Base-by-base conservation (phyloP, 1,140 invertebrate genomes). In the Penaeus vannamei region DNA sequence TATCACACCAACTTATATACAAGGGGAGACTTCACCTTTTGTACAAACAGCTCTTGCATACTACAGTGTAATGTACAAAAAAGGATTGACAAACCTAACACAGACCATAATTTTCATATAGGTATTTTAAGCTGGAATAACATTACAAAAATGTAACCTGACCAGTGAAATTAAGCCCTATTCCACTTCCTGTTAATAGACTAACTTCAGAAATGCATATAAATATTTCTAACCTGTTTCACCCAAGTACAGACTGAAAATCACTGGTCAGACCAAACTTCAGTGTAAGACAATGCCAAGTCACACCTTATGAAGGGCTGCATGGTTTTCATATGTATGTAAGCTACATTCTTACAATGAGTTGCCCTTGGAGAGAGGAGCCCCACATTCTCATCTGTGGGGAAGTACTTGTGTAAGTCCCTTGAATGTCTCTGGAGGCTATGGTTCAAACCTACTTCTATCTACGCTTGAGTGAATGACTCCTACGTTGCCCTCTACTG, bases 1-100 rank as follows among this genome's bases (percentile, higher is more conserved):
- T 89, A 89, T 83, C 87, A 89, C 87, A 89, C 87, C 72, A 89
- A 89, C 87, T 89, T 89, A 89, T 89, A 89, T 89, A 89, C 87
- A 89, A 46, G 87, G 83, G 82, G 83, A 61, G 32, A 76, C 59
- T 84, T 77, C 46, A 64, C 60, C 53, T 89, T 89, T 89, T 89
- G 87, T 89, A 89, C 87, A 89, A 89, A 89, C 82, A 89, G 82
- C 82, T 89, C 87, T 89, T 89, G 64, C 87, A 89, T 89, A 84
- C 87, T 89, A 89, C 69, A 84, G 53, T 53, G 53, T 84, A 89
- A 89, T 89, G 72, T 89, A 89, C 87, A 89, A 60, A 86, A 80
- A 89, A 85, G n/a, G 77, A 88, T 61, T n/a, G 86, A 87, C 62
- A 83, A 87, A 87, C 62, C 61, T 72, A 82, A 82, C 86, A 83